Base-by-base conservation (phyloP, 35 echinoderm and acorn worm genomes). In the Apostichopus californicus region DNA sequence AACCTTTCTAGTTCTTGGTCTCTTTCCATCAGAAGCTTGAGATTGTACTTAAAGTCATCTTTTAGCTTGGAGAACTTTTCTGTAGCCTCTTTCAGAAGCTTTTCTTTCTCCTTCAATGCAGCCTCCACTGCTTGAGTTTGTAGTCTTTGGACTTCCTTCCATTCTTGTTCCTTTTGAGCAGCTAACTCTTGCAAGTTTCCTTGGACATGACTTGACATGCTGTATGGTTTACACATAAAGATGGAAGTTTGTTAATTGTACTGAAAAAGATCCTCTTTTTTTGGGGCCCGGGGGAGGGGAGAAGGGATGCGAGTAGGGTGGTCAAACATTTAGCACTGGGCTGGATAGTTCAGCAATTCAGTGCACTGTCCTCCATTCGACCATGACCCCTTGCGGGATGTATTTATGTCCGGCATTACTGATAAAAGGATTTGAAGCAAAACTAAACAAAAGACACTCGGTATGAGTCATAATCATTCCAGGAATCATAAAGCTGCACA, bases 1-100 rank as follows among this genome's bases (percentile, higher is more conserved):
- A 93, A 98, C 75, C 90, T 86, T 89, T 96, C 93, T 55, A 98
- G 68, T 80, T 98, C 97, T 79, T 94, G 91, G 73, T 98, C 97
- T 82, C 97, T 92, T 77, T 98, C 95, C 28, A 86, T 77, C 18
- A 98, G 90, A 28, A 98, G 93, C 64, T 94, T 93, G 14, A 96
- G 73, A 90, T 98, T 98, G 68, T 94, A 98, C 78, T 98, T 98
- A 77, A 98, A 98, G 66, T 98, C 97, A 13, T 98, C 97, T 94
- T 98, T 98, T 3, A 98, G 80, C 64, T 77, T 95, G 53, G 91
- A 55, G 68, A 98, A 96, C 73, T 89, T 90, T 14, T 83, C 28
- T 61, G 77, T 77, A 17, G 94, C 93, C 28, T 93, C 93, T 13
- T 88, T 81, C 14, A 96, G 88, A 21, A 88, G 63, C 70, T 63